phyloP scores from a whole-genome alignment of 2,113 vertebrate genomes.

The Ciconia stormi region DNA sequence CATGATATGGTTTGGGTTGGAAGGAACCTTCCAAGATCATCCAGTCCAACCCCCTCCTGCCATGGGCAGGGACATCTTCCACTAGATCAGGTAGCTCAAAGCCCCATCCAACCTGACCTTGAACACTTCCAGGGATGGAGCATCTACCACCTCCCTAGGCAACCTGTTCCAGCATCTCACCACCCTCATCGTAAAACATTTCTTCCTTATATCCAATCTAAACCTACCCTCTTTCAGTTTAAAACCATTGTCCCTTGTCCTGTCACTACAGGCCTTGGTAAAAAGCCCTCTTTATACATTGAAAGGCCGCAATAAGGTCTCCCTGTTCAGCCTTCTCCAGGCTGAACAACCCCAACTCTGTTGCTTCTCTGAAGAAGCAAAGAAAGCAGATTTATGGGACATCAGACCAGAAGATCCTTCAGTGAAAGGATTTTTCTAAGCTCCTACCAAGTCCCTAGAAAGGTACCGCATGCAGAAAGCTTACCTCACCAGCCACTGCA shows the following conservation, averaged over 20 bases:
- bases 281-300: not conserved
- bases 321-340: not conserved
- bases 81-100: not conserved
- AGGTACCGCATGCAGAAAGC: not conserved
- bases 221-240: not conserved
- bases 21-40: not conserved
- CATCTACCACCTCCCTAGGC: not conserved
- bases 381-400: not conserved
- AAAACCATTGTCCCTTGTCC: not conserved
- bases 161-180: not conserved
- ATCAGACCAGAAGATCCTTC: not conserved
- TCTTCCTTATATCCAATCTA: not conserved
- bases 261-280: not conserved
- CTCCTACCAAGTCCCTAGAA: not conserved
- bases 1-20: not conserved
- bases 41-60: not conserved
- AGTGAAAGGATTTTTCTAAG: not conserved
- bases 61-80: not conserved
- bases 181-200: fast-evolving
- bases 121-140: not conserved
- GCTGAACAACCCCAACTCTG: not conserved
- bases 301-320: not conserved
- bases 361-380: not conserved
- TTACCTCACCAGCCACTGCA: not conserved
- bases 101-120: fast-evolving